A percentile compares a stretch with the other conserved stretches of the same genome.
These are phyloP conservation scores for Plebejus argus DNA, from an alignment of 2,888 invertebrate genomes.

Conservation along the genomic window DNA sequence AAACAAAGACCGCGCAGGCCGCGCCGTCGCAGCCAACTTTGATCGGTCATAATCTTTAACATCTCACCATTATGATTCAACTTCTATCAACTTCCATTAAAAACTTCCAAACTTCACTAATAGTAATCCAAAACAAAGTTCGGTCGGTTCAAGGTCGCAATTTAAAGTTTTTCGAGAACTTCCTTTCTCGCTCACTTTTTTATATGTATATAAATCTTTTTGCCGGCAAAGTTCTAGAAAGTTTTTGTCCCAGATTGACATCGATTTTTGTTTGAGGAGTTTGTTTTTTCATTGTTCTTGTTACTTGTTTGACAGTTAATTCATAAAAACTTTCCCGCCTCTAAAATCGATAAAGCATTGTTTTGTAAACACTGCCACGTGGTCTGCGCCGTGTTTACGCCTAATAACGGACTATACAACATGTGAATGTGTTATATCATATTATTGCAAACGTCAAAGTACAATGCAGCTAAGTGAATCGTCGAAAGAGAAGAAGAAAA, in stretches of 20 bases:
- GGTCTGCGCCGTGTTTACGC: not conserved
- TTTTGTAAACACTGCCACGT: constrained; percentile 64
- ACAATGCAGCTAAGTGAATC: no score
- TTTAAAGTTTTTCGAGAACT: constrained; percentile 82
- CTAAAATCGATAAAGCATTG: constrained; percentile 71
- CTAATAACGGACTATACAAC: not conserved
- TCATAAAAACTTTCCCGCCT: constrained; percentile 79
- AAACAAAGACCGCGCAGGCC: not conserved
- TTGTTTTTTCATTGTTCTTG: constrained; percentile 82
- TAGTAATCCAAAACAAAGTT: constrained; percentile 80
- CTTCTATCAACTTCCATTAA: constrained; percentile 44
- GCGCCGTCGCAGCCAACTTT: constrained; percentile 15
- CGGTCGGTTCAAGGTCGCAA: constrained; percentile 80
- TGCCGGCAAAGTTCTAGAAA: constrained; percentile 76
- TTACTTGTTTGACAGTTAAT: constrained; percentile 82
- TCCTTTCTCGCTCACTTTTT: constrained; percentile 78
- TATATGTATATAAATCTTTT: constrained; percentile 82
- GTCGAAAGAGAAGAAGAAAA: no score
- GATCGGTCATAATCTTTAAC: constrained; percentile 47
- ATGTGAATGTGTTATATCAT: not conserved
- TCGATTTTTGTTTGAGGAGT: constrained; percentile 82
- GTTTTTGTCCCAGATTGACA: constrained; percentile 82
- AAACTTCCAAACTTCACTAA: constrained; percentile 73
- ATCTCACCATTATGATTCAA: constrained; percentile 44
- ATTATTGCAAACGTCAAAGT: not conserved